Base-by-base conservation (phyloP, 2,888 invertebrate genomes). In the Drosophila neotestacea region DNA sequence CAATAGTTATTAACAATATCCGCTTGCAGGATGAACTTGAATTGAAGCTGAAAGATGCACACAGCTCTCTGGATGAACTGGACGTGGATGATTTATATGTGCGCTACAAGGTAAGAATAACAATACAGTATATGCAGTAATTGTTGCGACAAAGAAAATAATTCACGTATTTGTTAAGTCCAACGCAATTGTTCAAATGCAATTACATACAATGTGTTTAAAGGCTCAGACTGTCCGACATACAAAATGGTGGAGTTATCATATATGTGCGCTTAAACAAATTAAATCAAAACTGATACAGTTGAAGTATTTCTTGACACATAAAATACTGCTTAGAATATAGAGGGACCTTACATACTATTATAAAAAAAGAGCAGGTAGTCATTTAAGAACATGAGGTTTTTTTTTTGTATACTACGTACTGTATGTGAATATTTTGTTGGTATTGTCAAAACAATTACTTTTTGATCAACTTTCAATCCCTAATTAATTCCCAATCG, bases 81-180 rank as follows among this genome's bases (percentile, higher is more conserved):
- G 98, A 98, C 92, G 94, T 96, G 44, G 98, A 98, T 92, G 99
- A 99, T 94, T 94, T 98, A 55, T 99, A 98, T 92, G 98, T 98
- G 11, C 98, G 98, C 93, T 98, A 97, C 90, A 99, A 98, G 95
- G 97, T 97, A 93, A 47, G 56, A 11, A 36, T 32, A 41, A 13
- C 9, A 5, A n/a, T n/a, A 22, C 34, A 55, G 28, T 16, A 2
- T 7, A 11, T 41, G 5, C 27, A 34, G 16, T 34, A 11, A 36
- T 4, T 22, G 11, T 6, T 4, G 10, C 9, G n/a, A 22, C 11
- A 11, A 22, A 22, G 4, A 10, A 22, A 34, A 22, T 32, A 30
- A 46, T 28, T 6, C 28, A 28, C 4, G 28, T 42, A 41, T 16
- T 16, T 41, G 7, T 41, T 16, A 13, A 16, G 16, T 11, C 16